Evolutionary conservation across 2,888 invertebrate species (phyloP), one percentile per base, ranked within the genome.

Genomic region (Hirudinaria manillensis): DNA sequence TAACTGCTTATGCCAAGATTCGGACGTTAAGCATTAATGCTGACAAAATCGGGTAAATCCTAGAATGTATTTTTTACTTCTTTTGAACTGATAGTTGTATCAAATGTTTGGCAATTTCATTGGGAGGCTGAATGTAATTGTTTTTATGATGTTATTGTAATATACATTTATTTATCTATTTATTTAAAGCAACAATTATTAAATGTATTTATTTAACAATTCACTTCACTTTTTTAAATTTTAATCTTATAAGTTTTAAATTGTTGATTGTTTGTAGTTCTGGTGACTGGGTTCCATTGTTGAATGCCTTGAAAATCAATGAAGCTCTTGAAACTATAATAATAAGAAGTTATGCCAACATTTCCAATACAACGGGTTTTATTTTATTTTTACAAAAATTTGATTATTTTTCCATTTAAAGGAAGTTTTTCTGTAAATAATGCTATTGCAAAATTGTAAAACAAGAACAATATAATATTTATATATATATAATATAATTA

Each of bases 231-330:
- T n/a, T n/a, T n/a, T n/a, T n/a, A n/a, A n/a, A n/a, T n/a, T n/a
- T n/a, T n/a, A n/a, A n/a, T n/a, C n/a, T n/a, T n/a, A n/a, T n/a
- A n/a, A n/a, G n/a, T n/a, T n/a, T n/a, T n/a, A n/a, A n/a, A n/a
- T n/a, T 36, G 27, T 66, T 34, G 27, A 76, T 55, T 38, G 53
- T 68, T 80, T 79, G 29, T 80, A 85, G 85, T 75, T 79, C 82
- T 4, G 81, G 79, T 77, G 85, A 85, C 77, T 85, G 85, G 85
- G 79, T 80, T 73, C 85, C 85, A 0, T 81, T 85, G 3, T 76
- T 85, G 68, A 84, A 83, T 79, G 81, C 84, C 4, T 73, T 85
- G 24, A 78, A 81, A 55, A 84, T 85, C 77, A 85, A 85, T 80
- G 84, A 84, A 76, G 84, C 82, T 38, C 77, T 85, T 71, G 81